Evolutionary conservation across 1,140 invertebrate genomes (phyloP).

Genomic region (Drosophila hydei): DNA sequence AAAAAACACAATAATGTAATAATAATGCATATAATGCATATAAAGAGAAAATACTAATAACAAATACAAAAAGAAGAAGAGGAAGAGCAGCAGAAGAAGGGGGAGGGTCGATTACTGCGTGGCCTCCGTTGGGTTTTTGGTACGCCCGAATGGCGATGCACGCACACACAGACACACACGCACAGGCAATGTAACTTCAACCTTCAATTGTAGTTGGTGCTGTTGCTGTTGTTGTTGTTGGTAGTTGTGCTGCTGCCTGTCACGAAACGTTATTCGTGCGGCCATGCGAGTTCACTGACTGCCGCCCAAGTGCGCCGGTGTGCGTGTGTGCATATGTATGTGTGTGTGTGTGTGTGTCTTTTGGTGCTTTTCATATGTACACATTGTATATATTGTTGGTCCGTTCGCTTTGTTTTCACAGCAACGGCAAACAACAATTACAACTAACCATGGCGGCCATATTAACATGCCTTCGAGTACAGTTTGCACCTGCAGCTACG

Average conservation of each 20-base stretch:
- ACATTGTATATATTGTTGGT: conserved; percentile 49
- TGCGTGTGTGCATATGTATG: conserved; percentile 24
- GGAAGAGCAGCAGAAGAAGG: conserved; percentile 10
- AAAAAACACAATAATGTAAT: conserved; percentile 56
- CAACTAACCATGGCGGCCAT: conserved; percentile 68
- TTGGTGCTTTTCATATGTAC: conserved; percentile 70
- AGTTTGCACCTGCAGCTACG: conserved; percentile 77
- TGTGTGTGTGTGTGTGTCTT: conserved; percentile 41
- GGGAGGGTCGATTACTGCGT: conserved; percentile 65
- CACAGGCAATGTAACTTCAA: conserved; percentile 71
- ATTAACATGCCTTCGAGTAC: conserved; percentile 74
- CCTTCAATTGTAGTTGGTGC: conserved; percentile 77
- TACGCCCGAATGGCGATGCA: conserved; percentile 80
- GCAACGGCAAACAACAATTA: conserved; percentile 50
- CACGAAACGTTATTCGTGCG: conserved; percentile 82
- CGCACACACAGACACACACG: conserved; percentile 55
- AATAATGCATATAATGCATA: conserved; percentile 66
- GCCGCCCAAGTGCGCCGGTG: conserved; percentile 53
- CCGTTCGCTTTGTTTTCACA: conserved; percentile 73
- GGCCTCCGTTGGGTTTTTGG: conserved; percentile 76
- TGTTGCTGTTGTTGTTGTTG: conserved; percentile 16
- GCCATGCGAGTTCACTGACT: conserved; percentile 81
- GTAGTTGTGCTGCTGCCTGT: conserved; percentile 46
- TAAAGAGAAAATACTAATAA: conserved; percentile 44
- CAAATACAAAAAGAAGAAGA: background rate